phyloP scores from a whole-genome alignment of 2,797 vertebrate genomes.

The Jordanella pulchra region DNA sequence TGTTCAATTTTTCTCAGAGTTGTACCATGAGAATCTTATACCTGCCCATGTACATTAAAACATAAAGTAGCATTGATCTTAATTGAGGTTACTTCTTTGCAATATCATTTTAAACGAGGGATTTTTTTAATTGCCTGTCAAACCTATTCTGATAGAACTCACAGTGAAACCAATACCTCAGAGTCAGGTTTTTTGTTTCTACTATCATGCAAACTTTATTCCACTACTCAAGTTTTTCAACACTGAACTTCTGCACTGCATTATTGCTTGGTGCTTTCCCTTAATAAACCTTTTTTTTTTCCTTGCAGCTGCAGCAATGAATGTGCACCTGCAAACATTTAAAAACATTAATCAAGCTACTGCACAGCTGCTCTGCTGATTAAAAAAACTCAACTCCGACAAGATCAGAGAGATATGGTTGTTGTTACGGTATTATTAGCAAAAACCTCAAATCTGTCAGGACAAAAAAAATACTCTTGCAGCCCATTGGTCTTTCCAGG shows the following conservation, averaged over 20 bases:
- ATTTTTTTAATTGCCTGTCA: background rate
- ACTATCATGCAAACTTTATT: background rate
- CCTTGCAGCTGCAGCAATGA: slow-evolving; percentile 3
- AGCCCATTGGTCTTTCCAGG: slow-evolving; percentile 60
- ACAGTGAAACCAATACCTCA: background rate
- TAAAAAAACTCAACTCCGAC: slow-evolving; percentile 7
- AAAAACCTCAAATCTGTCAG: slow-evolving; percentile 36
- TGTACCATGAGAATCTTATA: background rate
- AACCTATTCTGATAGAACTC: background rate
- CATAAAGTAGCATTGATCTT: background rate
- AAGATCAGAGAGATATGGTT: slow-evolving; percentile 3
- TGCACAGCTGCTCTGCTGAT: slow-evolving; percentile 6
- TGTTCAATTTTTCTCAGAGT: background rate
- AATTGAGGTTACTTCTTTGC: background rate
- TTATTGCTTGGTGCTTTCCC: background rate
- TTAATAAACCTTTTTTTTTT: background rate
- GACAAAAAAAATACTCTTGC: slow-evolving; percentile 36
- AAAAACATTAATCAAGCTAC: slow-evolving; percentile 3
- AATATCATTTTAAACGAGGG: background rate
- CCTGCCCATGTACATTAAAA: background rate
- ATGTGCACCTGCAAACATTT: slow-evolving; percentile 1
- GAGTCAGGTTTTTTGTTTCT: background rate
- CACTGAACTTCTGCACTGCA: background rate
- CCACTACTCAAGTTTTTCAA: background rate
- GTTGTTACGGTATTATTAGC: slow-evolving; percentile 49